Evolutionary conservation across 2,113 vertebrate genomes (phyloP).

Genomic region (Xiphorhynchus elegans): DNA sequence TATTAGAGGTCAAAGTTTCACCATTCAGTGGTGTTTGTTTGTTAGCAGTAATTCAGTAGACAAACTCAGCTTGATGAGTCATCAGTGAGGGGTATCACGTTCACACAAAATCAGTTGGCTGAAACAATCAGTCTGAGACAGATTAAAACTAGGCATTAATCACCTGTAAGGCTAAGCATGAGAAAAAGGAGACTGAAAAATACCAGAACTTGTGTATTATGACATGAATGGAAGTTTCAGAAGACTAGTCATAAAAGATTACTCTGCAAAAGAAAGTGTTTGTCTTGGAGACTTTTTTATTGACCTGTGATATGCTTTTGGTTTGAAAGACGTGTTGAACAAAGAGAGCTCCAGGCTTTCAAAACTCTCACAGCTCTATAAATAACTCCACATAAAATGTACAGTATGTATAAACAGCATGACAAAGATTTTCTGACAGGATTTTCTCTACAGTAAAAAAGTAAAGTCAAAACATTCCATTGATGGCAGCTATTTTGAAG

Average conservation of each 20-base stretch:
- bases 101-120: not conserved
- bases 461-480: conserved; percentile 40
- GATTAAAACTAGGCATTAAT: not conserved
- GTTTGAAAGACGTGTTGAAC: conserved; percentile 47
- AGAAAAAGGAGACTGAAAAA: not conserved
- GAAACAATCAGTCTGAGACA: not conserved
- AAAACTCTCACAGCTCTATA: conserved; percentile 22
- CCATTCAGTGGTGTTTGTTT: not conserved
- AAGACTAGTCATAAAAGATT: not conserved
- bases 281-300: conserved; percentile 35
- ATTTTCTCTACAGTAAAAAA: conserved; percentile 41
- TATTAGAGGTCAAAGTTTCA: not conserved
- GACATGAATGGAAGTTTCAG: not conserved
- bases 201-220: not conserved
- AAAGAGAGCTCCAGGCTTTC: conserved; percentile 35
- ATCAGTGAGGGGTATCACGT: not conserved
- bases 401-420: conserved; percentile 35
- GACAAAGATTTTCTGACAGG: conserved; percentile 46
- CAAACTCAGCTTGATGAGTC: not conserved
- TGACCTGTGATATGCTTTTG: conserved; percentile 29
- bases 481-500: conserved; percentile 34
- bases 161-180: not conserved
- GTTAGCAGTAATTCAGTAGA: not conserved
- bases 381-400: conserved; percentile 41
- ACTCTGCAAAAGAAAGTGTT: conserved; percentile 10